Conservation (phyloP, 2,888 invertebrate species). For the Dolichopus griseipennis region DNA sequence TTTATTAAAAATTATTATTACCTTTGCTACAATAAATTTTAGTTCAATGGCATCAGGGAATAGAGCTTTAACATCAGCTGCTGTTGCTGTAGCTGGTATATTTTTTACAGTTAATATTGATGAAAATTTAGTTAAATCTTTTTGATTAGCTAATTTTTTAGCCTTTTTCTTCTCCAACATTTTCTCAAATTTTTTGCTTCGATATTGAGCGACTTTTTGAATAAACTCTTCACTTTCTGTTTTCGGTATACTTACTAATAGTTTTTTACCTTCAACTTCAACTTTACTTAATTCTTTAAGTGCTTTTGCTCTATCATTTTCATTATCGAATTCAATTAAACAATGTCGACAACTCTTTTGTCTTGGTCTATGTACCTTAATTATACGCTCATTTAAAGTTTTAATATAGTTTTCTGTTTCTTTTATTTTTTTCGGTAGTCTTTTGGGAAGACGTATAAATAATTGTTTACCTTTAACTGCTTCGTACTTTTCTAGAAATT, state of each 20-base stretch:
- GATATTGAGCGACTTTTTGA: conserved; percentile 8
- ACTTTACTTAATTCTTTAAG: conserved; percentile 9
- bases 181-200: not conserved
- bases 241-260: conserved; percentile 4
- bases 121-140: not conserved
- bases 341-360: conserved; percentile 14
- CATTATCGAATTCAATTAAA: conserved; percentile 13
- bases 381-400: conserved; percentile 9
- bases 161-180: not conserved
- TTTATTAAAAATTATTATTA: too few relatives aligned
- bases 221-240: conserved; percentile 2
- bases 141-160: conserved; percentile 5
- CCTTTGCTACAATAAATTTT: not conserved
- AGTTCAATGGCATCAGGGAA: conserved; percentile 12
- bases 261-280: conserved; percentile 8
- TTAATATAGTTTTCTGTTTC: conserved; percentile 12
- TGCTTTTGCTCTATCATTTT: conserved; percentile 2
- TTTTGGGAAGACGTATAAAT: conserved; percentile 11
- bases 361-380: conserved; percentile 10
- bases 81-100: not conserved
- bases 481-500: not conserved
- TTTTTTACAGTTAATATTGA: conserved; percentile 2
- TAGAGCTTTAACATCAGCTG: conserved; percentile 9
- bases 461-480: conserved; percentile 3
- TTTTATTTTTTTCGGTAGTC: not conserved